phyloP scores from a whole-genome alignment of 2,888 invertebrate species.

The Xylota segnis region DNA sequence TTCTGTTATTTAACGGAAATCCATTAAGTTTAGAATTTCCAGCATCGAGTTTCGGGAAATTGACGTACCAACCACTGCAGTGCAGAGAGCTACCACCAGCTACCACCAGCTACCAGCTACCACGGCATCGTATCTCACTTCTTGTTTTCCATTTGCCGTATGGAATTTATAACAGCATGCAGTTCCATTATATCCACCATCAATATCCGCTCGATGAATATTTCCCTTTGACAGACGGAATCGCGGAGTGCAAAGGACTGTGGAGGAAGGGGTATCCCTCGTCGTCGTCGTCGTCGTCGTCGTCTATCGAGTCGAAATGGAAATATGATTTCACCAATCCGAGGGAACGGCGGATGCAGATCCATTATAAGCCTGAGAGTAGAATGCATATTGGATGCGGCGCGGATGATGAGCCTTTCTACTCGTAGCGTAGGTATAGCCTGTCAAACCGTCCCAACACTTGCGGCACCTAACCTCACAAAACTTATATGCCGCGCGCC shows the following conservation, averaged over 20 bases:
- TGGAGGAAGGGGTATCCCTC: conserved; percentile 1
- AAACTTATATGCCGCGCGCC: neutral
- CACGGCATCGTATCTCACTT: neutral
- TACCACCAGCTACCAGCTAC: conserved; percentile 3
- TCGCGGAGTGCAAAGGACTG: neutral
- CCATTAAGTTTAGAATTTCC: conserved; percentile 71
- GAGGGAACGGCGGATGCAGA: conserved; percentile 8
- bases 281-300: neutral
- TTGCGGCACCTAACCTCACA: conserved; percentile 41
- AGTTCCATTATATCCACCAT: conserved; percentile 75
- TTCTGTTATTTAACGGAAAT: conserved; percentile 74
- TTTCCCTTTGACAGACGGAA: conserved; percentile 71
- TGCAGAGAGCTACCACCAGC: conserved; percentile 46
- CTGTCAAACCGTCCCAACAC: conserved; percentile 48
- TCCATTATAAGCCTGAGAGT: conserved; percentile 36
- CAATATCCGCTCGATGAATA: conserved; percentile 76
- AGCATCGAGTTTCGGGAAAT: conserved; percentile 33
- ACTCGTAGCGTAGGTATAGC: neutral
- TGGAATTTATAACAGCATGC: conserved; percentile 73
- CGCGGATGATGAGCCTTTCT: conserved; percentile 33
- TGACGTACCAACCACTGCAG: conserved; percentile 49
- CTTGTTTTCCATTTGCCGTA: conserved; percentile 56
- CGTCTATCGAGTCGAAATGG: conserved; percentile 46
- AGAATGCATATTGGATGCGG: conserved; percentile 44
- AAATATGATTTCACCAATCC: conserved; percentile 48